These are phyloP conservation scores for Tokudaia muenninki DNA, from an alignment of 2,797 vertebrate genomes.

Conservation along the genomic window DNA sequence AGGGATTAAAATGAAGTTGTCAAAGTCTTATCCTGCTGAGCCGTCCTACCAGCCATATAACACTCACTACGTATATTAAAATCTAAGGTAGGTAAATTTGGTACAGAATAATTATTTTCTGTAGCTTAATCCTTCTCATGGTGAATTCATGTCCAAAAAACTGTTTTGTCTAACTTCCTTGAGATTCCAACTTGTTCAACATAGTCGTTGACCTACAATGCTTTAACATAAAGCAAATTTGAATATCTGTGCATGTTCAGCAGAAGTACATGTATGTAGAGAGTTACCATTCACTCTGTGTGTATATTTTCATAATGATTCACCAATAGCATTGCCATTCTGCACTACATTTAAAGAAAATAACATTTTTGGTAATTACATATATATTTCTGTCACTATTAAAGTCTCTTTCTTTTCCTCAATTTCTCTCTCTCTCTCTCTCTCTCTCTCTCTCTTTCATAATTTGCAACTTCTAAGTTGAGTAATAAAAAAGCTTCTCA, in stretches of 20 bases:
- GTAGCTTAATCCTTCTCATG: background rate
- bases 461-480: background rate
- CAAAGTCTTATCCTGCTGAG: background rate
- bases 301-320: background rate
- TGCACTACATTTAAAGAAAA: background rate
- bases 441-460: too few species aligned
- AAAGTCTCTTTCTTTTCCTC: background rate
- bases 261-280: background rate
- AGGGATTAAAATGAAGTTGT: background rate
- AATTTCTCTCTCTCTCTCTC: too few species aligned
- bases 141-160: background rate
- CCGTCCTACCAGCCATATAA: background rate
- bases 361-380: background rate
- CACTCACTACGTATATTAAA: background rate
- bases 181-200: background rate
- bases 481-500: background rate
- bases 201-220: background rate
- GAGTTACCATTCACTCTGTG: background rate
- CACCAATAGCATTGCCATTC: background rate
- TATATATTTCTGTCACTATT: background rate
- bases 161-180: background rate
- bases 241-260: background rate
- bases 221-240: background rate
- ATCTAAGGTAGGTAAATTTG: background rate
- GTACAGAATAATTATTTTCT: background rate